Conservation (phyloP, 2,113 vertebrate genomes). For the Ptychochromis oligacanthus region DNA sequence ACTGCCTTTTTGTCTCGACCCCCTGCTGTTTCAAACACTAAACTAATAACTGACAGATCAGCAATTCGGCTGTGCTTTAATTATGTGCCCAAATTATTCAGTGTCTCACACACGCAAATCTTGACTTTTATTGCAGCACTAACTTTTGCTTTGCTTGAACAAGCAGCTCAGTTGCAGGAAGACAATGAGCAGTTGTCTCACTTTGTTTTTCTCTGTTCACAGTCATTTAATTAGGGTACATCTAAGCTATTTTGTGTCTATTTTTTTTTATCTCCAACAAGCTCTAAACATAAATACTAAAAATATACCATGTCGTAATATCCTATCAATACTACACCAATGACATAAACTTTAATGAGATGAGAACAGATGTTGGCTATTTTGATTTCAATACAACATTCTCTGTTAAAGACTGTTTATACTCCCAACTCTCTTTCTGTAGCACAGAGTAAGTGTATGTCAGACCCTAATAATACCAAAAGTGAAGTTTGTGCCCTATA, state of each 20-base stretch:
- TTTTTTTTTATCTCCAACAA: too few species aligned
- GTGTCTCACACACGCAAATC: slow-evolving; percentile 23
- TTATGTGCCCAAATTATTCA: slow-evolving; percentile 46
- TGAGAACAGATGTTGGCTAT: not conserved
- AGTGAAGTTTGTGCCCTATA: not conserved
- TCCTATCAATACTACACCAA: not conserved
- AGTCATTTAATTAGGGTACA: slow-evolving; percentile 3
- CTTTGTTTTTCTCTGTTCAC: slow-evolving; percentile 15
- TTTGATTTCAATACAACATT: not conserved
- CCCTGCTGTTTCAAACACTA: slow-evolving; percentile 19
- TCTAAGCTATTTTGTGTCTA: not conserved
- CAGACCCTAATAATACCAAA: not conserved
- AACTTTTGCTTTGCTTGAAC: slow-evolving; percentile 17
- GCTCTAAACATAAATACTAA: not conserved
- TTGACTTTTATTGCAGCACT: slow-evolving; percentile 26
- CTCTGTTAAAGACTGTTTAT: not conserved
- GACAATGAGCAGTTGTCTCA: slow-evolving; percentile 2
- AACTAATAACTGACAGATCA: slow-evolving; percentile 33
- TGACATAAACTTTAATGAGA: slow-evolving; percentile 23
- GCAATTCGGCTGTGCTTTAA: slow-evolving; percentile 33
- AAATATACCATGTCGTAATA: not conserved
- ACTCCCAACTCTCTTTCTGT: not conserved
- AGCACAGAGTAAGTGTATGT: not conserved
- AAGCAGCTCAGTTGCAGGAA: not conserved
- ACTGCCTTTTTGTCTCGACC: not conserved